These are phyloP conservation scores for Vesta saturnalis DNA, from an alignment of 2,888 invertebrate species.

Conservation along the genomic window DNA sequence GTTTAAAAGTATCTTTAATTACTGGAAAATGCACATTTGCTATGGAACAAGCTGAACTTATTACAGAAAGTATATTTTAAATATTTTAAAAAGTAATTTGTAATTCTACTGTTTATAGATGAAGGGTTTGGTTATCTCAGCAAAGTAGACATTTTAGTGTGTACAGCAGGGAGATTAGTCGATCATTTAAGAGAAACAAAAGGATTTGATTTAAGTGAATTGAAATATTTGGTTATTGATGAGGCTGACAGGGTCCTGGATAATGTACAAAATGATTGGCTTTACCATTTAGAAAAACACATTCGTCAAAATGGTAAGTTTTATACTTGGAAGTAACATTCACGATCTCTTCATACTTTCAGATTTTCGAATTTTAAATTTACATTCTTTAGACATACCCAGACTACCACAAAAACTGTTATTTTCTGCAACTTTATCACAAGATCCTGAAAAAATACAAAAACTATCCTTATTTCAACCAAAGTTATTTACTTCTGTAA, in stretches of 20 bases:
- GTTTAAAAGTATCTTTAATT: conserved; percentile 75
- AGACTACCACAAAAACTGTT: conserved; percentile 81
- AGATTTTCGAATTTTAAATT: conserved; percentile 9
- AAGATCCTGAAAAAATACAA: conserved; percentile 95
- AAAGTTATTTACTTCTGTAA: conserved; percentile 83
- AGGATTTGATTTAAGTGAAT: conserved; percentile 76
- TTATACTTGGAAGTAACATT: neutral
- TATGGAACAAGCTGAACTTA: conserved; percentile 73
- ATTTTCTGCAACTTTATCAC: conserved; percentile 97
- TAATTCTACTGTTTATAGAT: conserved; percentile 61
- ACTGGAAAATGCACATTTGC: conserved; percentile 75
- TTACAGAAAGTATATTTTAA: conserved; percentile 62
- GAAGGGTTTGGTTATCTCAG: conserved; percentile 68
- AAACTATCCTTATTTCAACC: conserved; percentile 91
- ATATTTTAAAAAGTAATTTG: neutral
- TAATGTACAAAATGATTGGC: conserved; percentile 91
- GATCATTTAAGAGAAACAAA: conserved; percentile 89
- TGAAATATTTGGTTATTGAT: conserved; percentile 90
- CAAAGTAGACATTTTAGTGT: conserved; percentile 85
- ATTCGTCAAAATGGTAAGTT: conserved; percentile 59
- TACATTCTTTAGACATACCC: conserved; percentile 50
- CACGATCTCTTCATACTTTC: neutral
- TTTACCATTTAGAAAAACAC: conserved; percentile 80
- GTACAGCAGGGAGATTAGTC: conserved; percentile 92
- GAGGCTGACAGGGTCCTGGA: conserved; percentile 97